Percentiles rank a stretch among this genome's conserved stretches.
phyloP scores from a whole-genome alignment of 2,888 invertebrate species.

The Platycheirus rosarum region DNA sequence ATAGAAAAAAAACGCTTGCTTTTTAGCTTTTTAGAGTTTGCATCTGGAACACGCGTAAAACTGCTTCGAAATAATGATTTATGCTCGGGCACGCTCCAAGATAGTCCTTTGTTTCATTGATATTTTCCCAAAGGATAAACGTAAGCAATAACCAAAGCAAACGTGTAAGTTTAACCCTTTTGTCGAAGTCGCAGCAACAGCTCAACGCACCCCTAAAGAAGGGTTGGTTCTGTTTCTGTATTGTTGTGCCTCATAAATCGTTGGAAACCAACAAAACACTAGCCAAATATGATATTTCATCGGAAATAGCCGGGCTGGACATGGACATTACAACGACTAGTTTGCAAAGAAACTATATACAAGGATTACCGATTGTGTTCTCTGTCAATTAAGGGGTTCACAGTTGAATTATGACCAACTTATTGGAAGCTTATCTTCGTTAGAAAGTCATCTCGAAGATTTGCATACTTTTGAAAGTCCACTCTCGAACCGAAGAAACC shows the following conservation, averaged over 20 bases:
- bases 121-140: conserved; percentile 52
- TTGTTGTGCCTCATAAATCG: conserved; percentile 47
- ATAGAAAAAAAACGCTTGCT: not conserved
- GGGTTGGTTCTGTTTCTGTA: not conserved
- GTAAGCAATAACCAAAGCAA: conserved; percentile 27
- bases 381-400: conserved; percentile 71
- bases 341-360: conserved; percentile 25
- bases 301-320: conserved; percentile 15
- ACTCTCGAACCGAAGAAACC: not conserved
- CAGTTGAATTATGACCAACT: conserved; percentile 69
- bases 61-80: conserved; percentile 47
- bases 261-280: conserved; percentile 29
- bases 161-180: conserved; percentile 39
- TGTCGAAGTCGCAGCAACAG: not conserved
- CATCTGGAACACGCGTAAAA: conserved; percentile 36
- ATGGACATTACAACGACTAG: not conserved
- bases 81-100: conserved; percentile 56
- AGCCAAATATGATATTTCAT: conserved; percentile 53
- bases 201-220: not conserved
- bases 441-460: conserved; percentile 58
- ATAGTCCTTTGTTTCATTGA: conserved; percentile 55
- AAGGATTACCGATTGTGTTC: conserved; percentile 50
- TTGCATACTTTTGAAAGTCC: conserved; percentile 60
- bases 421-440: conserved; percentile 62
- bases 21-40: conserved; percentile 21